A percentile compares a stretch with the other conserved stretches of the same genome.
Conservation (phyloP, 1,140 invertebrate genomes). For the Neomicropteryx cornuta region DNA sequence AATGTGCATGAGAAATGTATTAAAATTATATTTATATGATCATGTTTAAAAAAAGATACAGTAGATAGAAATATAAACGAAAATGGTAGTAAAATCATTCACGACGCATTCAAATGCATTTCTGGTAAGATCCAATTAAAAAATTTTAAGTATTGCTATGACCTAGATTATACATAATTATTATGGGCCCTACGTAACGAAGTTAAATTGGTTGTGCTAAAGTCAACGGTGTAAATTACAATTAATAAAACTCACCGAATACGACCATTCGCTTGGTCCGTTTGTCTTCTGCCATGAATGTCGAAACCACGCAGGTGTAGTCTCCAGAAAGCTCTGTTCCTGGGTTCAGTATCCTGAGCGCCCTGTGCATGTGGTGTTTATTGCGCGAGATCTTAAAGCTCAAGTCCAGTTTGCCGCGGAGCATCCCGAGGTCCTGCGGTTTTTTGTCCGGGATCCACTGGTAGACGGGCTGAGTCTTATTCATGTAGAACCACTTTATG, state of each 20-base stretch:
- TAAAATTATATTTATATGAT: no score
- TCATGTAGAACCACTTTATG: constrained; percentile 70
- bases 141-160: neutral
- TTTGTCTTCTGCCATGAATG: constrained; percentile 52
- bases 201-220: neutral
- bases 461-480: constrained; percentile 53
- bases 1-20: no score
- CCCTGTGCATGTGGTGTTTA: constrained; percentile 46
- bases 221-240: neutral
- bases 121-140: neutral
- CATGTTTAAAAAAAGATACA: no score
- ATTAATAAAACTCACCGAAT: constrained; percentile 46
- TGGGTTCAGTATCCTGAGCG: constrained; percentile 52
- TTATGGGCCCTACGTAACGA: neutral
- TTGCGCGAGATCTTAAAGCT: constrained; percentile 46
- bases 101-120: neutral
- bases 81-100: neutral
- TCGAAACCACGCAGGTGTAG: constrained; percentile 61
- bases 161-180: no score
- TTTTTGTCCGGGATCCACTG: constrained; percentile 61
- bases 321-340: constrained; percentile 59
- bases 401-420: constrained; percentile 51
- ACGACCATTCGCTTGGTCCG: constrained; percentile 56
- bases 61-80: constrained; percentile 1
- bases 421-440: constrained; percentile 48